A percentile compares a stretch with the other conserved stretches of the same genome.
Evolutionary conservation across 2,797 vertebrate species (phyloP).

Genomic region (Danio aesculapii): DNA sequence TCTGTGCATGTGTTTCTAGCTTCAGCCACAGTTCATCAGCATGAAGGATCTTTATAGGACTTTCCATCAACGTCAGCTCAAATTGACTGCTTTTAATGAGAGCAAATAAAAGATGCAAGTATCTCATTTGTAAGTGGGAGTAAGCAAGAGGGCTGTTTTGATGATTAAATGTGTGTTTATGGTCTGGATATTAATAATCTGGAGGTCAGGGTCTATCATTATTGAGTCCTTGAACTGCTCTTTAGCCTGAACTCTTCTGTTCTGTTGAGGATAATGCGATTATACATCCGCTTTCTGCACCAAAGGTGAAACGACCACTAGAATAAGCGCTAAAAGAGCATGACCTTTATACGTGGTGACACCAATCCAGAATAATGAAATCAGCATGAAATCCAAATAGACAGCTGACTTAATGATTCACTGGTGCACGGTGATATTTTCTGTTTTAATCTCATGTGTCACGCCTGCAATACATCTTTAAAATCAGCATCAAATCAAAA

Average conservation of each 20-base stretch:
- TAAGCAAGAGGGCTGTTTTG: not conserved
- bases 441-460: too few relatives aligned
- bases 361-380: not conserved
- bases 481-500: too few relatives aligned
- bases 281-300: conserved; percentile 5
- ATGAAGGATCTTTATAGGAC: conserved; percentile 73
- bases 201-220: not conserved
- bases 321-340: not conserved
- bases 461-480: too few relatives aligned
- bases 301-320: not conserved
- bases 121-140: conserved; percentile 39
- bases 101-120: conserved; percentile 79
- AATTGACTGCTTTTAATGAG: conserved; percentile 81
- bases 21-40: conserved; percentile 73
- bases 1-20: too few relatives aligned
- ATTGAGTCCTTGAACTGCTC: not conserved
- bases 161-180: not conserved
- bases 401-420: too few relatives aligned
- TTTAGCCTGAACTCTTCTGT: not conserved
- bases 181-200: not conserved
- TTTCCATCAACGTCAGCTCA: conserved; percentile 75
- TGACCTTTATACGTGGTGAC: not conserved
- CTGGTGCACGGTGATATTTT: too few relatives aligned
- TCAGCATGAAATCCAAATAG: too few relatives aligned
- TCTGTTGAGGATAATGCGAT: not conserved